A percentile compares a stretch with the other conserved stretches of the same genome.
These are phyloP conservation scores for Hestina assimilis DNA, from an alignment of 1,140 invertebrate genomes.

Conservation along the genomic window DNA sequence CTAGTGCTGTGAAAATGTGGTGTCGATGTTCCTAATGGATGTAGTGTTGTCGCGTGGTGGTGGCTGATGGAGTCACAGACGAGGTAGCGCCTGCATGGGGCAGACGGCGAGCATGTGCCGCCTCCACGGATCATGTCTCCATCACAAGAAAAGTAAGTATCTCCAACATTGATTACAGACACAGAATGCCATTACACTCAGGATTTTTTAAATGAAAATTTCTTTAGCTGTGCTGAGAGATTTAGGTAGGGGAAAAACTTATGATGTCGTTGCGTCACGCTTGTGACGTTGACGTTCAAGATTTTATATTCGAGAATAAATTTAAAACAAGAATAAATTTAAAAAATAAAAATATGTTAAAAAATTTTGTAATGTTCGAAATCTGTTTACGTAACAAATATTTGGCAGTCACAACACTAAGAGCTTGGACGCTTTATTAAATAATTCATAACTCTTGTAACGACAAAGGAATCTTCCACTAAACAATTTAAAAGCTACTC, in stretches of 20 bases:
- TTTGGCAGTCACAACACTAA: not conserved
- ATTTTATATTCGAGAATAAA: too few species aligned
- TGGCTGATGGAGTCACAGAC: constrained; percentile 81
- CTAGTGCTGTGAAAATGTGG: constrained; percentile 49
- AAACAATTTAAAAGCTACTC: constrained; percentile 24
- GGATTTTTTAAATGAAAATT: too few species aligned
- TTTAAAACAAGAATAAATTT: too few species aligned
- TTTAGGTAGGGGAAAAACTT: too few species aligned
- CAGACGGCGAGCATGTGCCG: constrained; percentile 83
- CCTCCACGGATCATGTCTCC: constrained; percentile 81
- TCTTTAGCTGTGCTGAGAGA: too few species aligned
- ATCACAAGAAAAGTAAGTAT: constrained; percentile 82
- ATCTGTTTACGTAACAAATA: not conserved
- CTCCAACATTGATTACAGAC: not conserved
- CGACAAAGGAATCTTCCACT: constrained; percentile 49
- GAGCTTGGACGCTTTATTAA: constrained; percentile 2
- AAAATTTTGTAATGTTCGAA: not conserved
- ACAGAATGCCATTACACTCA: too few species aligned
- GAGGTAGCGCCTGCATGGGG: constrained; percentile 83
- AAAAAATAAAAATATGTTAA: not conserved
- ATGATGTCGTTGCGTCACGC: too few species aligned
- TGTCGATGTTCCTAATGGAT: constrained; percentile 34
- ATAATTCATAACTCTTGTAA: constrained; percentile 14
- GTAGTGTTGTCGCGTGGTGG: constrained; percentile 63
- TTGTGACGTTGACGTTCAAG: too few species aligned